Base-by-base conservation (phyloP, 1,140 invertebrate species). In the Bicyclus anynana region DNA sequence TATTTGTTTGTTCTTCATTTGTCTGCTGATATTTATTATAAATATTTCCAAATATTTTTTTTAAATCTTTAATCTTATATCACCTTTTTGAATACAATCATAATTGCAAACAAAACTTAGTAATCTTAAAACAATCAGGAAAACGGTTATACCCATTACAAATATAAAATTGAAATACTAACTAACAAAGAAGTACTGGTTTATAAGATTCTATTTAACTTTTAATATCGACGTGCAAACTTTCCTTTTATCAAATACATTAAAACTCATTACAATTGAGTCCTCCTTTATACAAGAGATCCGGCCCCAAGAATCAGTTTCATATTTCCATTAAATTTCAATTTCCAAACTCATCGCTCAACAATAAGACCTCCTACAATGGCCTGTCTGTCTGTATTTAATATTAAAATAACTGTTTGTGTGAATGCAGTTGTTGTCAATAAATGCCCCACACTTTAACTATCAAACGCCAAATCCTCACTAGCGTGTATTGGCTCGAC, bases 311-410 rank as follows among this genome's bases (percentile, higher is more conserved):
- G 76, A 77, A 65, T 69, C 65, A 57, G 61, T 69, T 83, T 77
- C 78, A 84, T 84, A 84, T 84, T 86, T 80, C 81, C 80, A 83
- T 86, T 84, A 81, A 84, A 86, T 79, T 80, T 84, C 77, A 84
- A 86, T 86, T 82, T 72, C 69, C 73, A 68, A 81, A 80, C 74
- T 81, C 79, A 86, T 85, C 75, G 74, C 52, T 26, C 54, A 35
- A 83, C 80, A 85, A 80, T 74, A 62, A 65, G 18, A 13, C 13
- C 21, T 42, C 23, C 49, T 9, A 83, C 80, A 83, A 81, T 74
- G 60, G 69, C 48, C 46, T 49, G 46, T 57, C 59, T 61, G 53
- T 69, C 69, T 54, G 52, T 52, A 53, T 52, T 53, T 54, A 42
- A 53, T 40, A 48, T n/a, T 50, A 20, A 20, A 53, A 20, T 53